phyloP scores from a whole-genome alignment of 2,797 vertebrate species.

The Brotula barbata region DNA sequence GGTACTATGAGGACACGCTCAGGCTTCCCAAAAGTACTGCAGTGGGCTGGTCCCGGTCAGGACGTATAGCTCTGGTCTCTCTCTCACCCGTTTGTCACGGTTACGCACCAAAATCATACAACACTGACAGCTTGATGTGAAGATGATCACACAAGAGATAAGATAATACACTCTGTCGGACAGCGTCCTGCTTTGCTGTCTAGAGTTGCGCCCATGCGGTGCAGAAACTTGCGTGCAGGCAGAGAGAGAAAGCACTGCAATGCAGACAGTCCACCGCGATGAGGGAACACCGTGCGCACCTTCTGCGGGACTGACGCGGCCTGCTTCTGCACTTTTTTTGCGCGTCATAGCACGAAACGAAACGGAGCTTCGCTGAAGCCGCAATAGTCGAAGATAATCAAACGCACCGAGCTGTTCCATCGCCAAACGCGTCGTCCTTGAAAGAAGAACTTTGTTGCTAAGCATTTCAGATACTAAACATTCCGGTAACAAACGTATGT shows the following conservation, averaged over 20 bases:
- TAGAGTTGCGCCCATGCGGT: constrained; percentile 44
- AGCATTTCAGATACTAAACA: constrained; percentile 29
- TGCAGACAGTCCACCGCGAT: constrained; percentile 76
- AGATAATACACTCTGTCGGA: neutral
- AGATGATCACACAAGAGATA: neutral
- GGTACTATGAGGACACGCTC: constrained; percentile 61
- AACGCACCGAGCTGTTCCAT: no score
- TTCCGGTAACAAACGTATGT: constrained; percentile 14
- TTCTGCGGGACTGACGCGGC: constrained; percentile 56
- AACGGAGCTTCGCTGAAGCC: neutral
- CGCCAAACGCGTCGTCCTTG: no score
- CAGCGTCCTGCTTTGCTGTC: constrained; percentile 1
- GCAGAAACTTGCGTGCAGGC: constrained; percentile 75
- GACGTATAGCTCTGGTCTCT: constrained; percentile 30
- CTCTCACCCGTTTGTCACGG: constrained; percentile 9
- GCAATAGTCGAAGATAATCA: no score
- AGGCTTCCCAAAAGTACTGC: constrained; percentile 69
- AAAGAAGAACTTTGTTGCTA: constrained; percentile 51
- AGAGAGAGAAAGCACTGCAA: constrained; percentile 77
- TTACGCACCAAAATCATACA: neutral
- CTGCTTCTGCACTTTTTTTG: constrained; percentile 37
- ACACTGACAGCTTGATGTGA: neutral
- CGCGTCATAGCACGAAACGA: neutral
- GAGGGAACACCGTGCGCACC: constrained; percentile 59
- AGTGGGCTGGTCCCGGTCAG: constrained; percentile 76